phyloP scores from a whole-genome alignment of 1,140 invertebrate genomes.

The Daktulosphaira vitifoliae region DNA sequence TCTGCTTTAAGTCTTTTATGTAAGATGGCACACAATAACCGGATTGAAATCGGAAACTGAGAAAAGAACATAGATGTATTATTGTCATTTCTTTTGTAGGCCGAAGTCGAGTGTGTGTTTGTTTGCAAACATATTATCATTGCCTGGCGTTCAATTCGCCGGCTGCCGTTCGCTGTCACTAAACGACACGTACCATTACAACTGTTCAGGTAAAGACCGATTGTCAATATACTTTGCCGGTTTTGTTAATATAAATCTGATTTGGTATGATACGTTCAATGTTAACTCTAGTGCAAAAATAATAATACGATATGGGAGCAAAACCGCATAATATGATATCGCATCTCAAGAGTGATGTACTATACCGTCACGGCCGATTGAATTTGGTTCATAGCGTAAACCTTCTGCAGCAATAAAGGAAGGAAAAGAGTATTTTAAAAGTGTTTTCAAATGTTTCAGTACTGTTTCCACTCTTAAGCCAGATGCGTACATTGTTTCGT shows the following conservation, averaged over 20 bases:
- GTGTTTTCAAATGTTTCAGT: slow-evolving; percentile 20
- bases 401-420: too few relatives aligned
- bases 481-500: slow-evolving; percentile 7
- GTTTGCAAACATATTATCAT: slow-evolving; percentile 4
- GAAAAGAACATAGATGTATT: slow-evolving; percentile 4
- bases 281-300: neutral
- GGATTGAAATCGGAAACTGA: slow-evolving; percentile 29
- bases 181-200: neutral
- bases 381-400: too few relatives aligned
- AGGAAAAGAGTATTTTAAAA: slow-evolving; percentile 7
- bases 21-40: neutral
- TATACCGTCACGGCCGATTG: neutral
- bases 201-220: neutral
- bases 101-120: slow-evolving; percentile 26
- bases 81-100: neutral
- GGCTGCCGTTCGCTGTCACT: neutral
- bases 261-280: neutral
- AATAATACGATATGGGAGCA: too few relatives aligned
- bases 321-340: too few relatives aligned
- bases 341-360: too few relatives aligned
- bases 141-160: slow-evolving; percentile 15
- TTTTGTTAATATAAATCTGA: neutral
- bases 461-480: neutral
- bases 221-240: neutral
- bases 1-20: neutral